Percentiles rank a stretch among this genome's conserved stretches.
These are phyloP conservation scores for Hypena proboscidalis DNA, from an alignment of 2,888 invertebrate species.

Conservation along the genomic window DNA sequence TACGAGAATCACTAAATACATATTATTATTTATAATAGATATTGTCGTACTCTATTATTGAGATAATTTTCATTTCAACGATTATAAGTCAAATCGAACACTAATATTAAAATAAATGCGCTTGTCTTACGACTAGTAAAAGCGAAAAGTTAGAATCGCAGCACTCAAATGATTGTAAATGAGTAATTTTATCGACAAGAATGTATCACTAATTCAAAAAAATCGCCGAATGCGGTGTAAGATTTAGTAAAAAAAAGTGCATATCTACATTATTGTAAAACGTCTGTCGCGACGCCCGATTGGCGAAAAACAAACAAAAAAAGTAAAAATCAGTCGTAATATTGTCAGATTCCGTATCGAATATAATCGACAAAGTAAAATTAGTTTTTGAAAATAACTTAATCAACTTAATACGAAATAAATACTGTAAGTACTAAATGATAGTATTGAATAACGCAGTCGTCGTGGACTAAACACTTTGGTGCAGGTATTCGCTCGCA, in stretches of 20 bases:
- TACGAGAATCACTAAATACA: conserved; percentile 20
- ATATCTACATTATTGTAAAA: conserved; percentile 28
- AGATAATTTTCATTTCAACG: conserved; percentile 20
- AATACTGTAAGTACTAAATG: conserved; percentile 84
- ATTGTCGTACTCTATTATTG: conserved; percentile 41
- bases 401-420: conserved; percentile 76
- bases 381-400: conserved; percentile 55
- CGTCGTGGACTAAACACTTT: conserved; percentile 73
- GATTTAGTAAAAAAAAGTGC: conserved; percentile 27
- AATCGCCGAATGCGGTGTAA: conserved; percentile 32
- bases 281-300: conserved; percentile 18
- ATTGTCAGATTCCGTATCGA: conserved; percentile 55
- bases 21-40: conserved; percentile 34
- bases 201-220: conserved; percentile 27
- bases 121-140: conserved; percentile 62
- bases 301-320: conserved; percentile 35
- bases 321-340: conserved; percentile 66
- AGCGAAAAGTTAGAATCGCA: conserved; percentile 49
- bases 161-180: conserved; percentile 31
- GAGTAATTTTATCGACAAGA: conserved; percentile 30
- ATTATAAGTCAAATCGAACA: conserved; percentile 26
- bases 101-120: conserved; percentile 59
- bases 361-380: conserved; percentile 51
- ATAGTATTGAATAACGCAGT: conserved; percentile 51
- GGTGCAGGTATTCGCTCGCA: conserved; percentile 69